These are phyloP conservation scores for Coregonus clupeaformis DNA, from an alignment of 2,113 vertebrate species.

Conservation along the genomic window DNA sequence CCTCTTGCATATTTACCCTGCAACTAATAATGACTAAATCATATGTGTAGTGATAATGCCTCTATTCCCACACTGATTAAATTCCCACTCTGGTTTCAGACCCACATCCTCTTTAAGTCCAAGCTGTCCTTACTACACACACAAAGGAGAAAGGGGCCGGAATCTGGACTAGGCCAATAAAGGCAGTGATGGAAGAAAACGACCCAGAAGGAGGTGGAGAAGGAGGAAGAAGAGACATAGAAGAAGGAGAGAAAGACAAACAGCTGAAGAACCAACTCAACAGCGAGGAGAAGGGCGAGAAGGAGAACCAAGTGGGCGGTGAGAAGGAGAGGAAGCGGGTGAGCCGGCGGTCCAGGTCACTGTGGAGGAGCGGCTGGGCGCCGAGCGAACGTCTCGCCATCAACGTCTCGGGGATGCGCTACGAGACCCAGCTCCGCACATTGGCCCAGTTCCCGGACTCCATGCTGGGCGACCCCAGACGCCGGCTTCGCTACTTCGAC, in stretches of 20 bases:
- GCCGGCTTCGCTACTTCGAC: slow-evolving; percentile 80
- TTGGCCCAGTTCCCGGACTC: slow-evolving; percentile 83
- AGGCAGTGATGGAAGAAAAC: slow-evolving; percentile 65
- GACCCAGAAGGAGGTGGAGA: slow-evolving; percentile 45
- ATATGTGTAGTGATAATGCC: neutral
- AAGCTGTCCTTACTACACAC: no score
- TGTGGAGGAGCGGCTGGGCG: slow-evolving; percentile 63
- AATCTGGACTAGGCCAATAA: neutral
- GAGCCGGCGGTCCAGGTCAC: slow-evolving; percentile 49
- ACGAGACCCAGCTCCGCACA: slow-evolving; percentile 83
- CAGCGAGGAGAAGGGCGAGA: slow-evolving; percentile 64
- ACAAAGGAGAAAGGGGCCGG: neutral
- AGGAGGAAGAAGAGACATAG: slow-evolving; percentile 17
- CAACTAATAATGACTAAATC: no score
- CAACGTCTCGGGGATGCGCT: slow-evolving; percentile 84
- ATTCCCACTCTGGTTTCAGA: slow-evolving; percentile 46
- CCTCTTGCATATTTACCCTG: neutral
- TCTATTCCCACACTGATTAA: slow-evolving; percentile 21
- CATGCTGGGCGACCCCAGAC: slow-evolving; percentile 78
- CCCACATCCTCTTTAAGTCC: slow-evolving; percentile 14
- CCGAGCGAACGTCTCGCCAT: slow-evolving; percentile 71
- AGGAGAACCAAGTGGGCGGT: slow-evolving; percentile 47
- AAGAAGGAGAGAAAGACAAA: slow-evolving; percentile 44
- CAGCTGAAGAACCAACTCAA: slow-evolving; percentile 64
- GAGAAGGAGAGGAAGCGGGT: slow-evolving; percentile 63